phyloP scores from a whole-genome alignment of 1,140 invertebrate species.

The Ganaspis sp. region DNA sequence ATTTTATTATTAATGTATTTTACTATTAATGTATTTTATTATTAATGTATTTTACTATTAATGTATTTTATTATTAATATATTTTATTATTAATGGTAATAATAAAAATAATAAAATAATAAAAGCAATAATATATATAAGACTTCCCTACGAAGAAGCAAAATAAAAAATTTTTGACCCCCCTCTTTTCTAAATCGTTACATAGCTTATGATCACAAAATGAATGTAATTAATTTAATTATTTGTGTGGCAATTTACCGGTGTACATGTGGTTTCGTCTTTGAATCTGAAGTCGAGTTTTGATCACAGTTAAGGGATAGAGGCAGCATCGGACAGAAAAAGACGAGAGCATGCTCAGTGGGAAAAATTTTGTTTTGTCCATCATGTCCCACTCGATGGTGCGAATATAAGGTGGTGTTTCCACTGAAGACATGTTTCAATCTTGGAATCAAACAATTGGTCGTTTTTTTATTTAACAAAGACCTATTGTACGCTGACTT shows the following conservation, averaged over 20 bases:
- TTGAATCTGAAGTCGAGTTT: slow-evolving; percentile 95
- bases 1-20: no score
- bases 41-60: no score
- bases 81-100: no score
- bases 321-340: slow-evolving; percentile 92
- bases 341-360: slow-evolving; percentile 91
- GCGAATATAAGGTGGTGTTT: slow-evolving; percentile 81
- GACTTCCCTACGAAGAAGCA: no score
- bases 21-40: no score
- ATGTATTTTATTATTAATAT: no score
- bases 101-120: no score
- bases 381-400: slow-evolving; percentile 99
- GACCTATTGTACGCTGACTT: slow-evolving; percentile 35
- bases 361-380: slow-evolving; percentile 95
- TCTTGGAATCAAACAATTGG: slow-evolving; percentile 33
- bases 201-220: no score
- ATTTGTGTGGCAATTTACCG: slow-evolving; percentile 79
- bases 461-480: slow-evolving; percentile 41
- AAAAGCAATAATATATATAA: no score
- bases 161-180: background rate
- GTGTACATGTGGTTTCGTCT: slow-evolving; percentile 89
- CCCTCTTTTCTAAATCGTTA: slow-evolving; percentile 28
- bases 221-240: slow-evolving; percentile 1
- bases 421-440: slow-evolving; percentile 73
- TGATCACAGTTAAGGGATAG: slow-evolving; percentile 97